Evolutionary conservation across 2,113 vertebrate genomes (phyloP), one percentile per base, ranked within the genome.

Genomic region (Carlito syrichta): DNA sequence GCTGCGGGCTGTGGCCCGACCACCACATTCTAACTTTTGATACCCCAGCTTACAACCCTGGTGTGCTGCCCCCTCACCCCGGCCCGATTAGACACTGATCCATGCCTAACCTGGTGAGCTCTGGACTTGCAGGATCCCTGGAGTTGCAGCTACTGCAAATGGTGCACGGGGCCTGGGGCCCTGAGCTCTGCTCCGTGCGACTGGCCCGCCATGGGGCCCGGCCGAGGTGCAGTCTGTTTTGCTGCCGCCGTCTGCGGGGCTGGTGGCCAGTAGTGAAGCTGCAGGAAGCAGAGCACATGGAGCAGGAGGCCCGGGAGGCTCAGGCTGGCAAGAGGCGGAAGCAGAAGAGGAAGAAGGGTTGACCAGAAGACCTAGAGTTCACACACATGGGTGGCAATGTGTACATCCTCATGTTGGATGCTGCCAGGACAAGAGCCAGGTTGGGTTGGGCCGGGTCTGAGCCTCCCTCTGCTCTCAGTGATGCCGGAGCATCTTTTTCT

Each of bases 241-340:
- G 98, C 56, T 99, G 99, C 90, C 99, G 99, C 94, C 99, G 99
- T 82, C 98, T 99, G 99, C 99, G 98, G 73, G 99, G 99, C 90
- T 99, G 99, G 99, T 99, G 99, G 99, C 99, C 99, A 0, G 98
- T 99, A 69, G 98, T 99, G 96, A 99, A 99, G 89, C 98, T 98
- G 66, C 99, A 98, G 97, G 99, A 98, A 30, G 98, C 98, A 0
- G 99, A 99, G 95, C 99, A 99, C 0, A 98, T 99, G 0, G 98
- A 99, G 92, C 98, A 96, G 94, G 99, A 99, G 96, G 98, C 99
- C 83, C 98, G 97, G 32, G 99, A 99, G 94, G 98, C 96, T 3
- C 98, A 99, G 88, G 97, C 98, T 22, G 96, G 97, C 58, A 98
- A 97, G 62, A 98, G 93, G 19, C 98, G 96, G 95, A 99, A 98